These are phyloP conservation scores for Papilio elwesi DNA, from an alignment of 2,888 invertebrate species.

Conservation along the genomic window DNA sequence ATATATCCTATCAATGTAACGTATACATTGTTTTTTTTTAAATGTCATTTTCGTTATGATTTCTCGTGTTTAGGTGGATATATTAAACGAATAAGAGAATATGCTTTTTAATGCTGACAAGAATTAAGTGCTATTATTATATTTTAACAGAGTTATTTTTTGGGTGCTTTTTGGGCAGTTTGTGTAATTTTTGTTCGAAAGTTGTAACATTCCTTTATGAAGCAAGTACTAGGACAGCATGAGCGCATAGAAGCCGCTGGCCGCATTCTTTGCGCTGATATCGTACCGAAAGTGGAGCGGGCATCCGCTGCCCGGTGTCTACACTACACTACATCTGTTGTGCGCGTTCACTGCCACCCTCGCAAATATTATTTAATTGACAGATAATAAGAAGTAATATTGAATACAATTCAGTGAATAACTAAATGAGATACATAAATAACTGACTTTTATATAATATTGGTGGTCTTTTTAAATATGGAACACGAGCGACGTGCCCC, in stretches of 20 bases:
- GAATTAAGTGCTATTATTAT: neutral
- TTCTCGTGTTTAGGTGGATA: neutral
- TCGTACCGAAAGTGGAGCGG: constrained; percentile 70
- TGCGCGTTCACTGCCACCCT: constrained; percentile 53
- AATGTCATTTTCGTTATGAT: constrained; percentile 2
- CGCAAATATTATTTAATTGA: constrained; percentile 47
- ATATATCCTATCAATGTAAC: neutral
- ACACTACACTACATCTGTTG: constrained; percentile 57
- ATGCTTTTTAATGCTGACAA: no score
- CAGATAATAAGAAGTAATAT: neutral
- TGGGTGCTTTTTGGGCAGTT: no score
- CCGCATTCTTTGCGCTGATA: constrained; percentile 74
- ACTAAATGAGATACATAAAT: no score
- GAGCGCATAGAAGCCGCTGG: constrained; percentile 61
- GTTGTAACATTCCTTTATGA: constrained; percentile 2
- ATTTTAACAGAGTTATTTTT: neutral
- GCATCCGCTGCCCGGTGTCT: constrained; percentile 64
- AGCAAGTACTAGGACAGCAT: constrained; percentile 53
- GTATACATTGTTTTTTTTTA: neutral
- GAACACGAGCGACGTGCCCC: no score
- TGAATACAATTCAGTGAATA: no score
- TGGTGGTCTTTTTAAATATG: no score
- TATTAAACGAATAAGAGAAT: no score
- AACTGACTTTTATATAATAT: no score
- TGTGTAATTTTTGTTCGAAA: neutral